These are phyloP conservation scores for Pandemis corylana DNA, from an alignment of 2,888 invertebrate species.

Conservation along the genomic window DNA sequence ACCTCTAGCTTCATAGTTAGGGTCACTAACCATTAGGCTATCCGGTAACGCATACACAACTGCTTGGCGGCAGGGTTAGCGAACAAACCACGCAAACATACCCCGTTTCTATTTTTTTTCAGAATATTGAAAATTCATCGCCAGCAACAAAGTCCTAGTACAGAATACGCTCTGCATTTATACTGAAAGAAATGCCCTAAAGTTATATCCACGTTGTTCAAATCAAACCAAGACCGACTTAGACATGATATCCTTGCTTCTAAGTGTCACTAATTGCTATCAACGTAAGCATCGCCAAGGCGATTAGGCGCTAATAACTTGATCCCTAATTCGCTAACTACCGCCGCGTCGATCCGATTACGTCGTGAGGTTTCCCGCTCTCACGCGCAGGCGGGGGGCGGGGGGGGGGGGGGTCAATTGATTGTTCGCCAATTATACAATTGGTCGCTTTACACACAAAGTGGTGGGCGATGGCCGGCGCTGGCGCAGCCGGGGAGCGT, in stretches of 20 bases:
- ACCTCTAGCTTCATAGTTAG: too few relatives aligned
- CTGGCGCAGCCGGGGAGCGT: constrained; percentile 28
- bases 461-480: constrained; percentile 47
- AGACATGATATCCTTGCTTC: constrained; percentile 8
- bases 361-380: constrained; percentile 33
- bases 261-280: constrained; percentile 32
- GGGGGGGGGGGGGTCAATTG: constrained; percentile 55
- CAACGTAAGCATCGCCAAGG: constrained; percentile 32
- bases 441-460: constrained; percentile 60
- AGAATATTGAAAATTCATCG: too few relatives aligned
- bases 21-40: too few relatives aligned
- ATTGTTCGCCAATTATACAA: constrained; percentile 72
- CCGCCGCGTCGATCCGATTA: constrained; percentile 28
- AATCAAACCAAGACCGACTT: background rate
- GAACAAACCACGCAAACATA: too few relatives aligned
- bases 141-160: too few relatives aligned
- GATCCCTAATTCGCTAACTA: constrained; percentile 35
- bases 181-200: background rate
- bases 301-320: constrained; percentile 35
- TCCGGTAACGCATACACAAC: too few relatives aligned
- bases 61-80: too few relatives aligned
- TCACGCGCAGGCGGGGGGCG: constrained; percentile 42
- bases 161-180: background rate
- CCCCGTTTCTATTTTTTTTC: too few relatives aligned
- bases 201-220: background rate